Conservation (phyloP, 2,113 vertebrate genomes). For the Anarhynchus alexandrinus region DNA sequence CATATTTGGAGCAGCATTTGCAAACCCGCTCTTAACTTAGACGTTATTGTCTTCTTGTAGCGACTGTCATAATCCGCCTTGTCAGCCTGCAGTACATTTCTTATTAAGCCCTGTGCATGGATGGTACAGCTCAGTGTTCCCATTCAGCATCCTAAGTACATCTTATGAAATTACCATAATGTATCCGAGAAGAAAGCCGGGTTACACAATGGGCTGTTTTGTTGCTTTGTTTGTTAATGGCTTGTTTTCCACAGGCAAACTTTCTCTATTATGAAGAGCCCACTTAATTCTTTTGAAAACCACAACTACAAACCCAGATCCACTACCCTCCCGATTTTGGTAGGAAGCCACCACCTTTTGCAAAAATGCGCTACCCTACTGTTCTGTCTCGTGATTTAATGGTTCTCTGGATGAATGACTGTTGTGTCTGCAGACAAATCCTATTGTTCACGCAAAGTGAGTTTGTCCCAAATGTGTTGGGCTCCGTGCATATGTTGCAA, state of each 20-base stretch:
- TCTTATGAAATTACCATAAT: neutral
- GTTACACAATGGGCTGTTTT: neutral
- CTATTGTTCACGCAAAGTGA: neutral
- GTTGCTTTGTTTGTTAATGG: neutral
- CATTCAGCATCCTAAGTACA: neutral
- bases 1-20: neutral
- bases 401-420: neutral
- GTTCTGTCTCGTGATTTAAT: neutral
- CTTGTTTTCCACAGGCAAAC: neutral
- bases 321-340: neutral
- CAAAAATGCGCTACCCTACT: neutral
- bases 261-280: neutral
- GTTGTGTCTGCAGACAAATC: neutral
- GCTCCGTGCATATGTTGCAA: neutral
- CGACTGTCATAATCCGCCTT: neutral
- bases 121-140: neutral
- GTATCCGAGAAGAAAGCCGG: fast-evolving
- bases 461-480: neutral
- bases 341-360: neutral
- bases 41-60: neutral
- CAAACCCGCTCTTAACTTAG: neutral
- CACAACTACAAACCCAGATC: neutral
- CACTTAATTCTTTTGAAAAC: neutral
- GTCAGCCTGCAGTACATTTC: neutral
- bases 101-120: neutral